phyloP scores from a whole-genome alignment of 2,888 invertebrate genomes.

The Drosophila ustulata region DNA sequence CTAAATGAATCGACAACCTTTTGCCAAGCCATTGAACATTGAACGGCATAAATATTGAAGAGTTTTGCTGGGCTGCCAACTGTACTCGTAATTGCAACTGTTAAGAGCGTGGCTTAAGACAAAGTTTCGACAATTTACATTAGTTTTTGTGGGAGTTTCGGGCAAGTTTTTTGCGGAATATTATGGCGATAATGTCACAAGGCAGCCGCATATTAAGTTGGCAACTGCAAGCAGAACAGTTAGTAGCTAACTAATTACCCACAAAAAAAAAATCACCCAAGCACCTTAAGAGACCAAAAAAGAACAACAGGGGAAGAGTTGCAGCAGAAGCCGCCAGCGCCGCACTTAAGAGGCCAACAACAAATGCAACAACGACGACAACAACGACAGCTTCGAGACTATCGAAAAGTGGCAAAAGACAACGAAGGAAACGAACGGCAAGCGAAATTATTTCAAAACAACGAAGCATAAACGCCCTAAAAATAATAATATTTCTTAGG shows the following conservation, averaged over 20 bases:
- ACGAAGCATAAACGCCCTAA: background rate
- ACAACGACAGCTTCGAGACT: constrained; percentile 23
- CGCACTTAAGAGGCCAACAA: constrained; percentile 37
- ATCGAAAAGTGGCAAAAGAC: constrained; percentile 37
- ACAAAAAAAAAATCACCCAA: constrained; percentile 27
- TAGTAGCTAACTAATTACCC: constrained; percentile 66
- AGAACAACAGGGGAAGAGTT: background rate
- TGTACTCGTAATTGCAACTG: constrained; percentile 9
- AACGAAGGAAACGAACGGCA: background rate
- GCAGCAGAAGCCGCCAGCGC: background rate
- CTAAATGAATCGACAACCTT: background rate
- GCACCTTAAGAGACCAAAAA: constrained; percentile 19
- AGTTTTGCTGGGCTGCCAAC: background rate
- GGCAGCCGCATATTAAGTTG: constrained; percentile 62
- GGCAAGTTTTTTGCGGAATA: constrained; percentile 13
- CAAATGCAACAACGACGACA: background rate
- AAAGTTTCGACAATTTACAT: constrained; percentile 40
- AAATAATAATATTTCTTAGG: background rate
- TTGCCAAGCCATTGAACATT: background rate
- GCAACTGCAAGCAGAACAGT: constrained; percentile 41
- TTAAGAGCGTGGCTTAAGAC: constrained; percentile 6
- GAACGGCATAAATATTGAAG: constrained; percentile 1
- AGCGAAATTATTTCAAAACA: background rate
- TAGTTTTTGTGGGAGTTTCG: constrained; percentile 28
- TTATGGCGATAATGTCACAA: constrained; percentile 60